Base-by-base conservation (phyloP, 2,888 invertebrate species). In the Hypsopygia costalis region DNA sequence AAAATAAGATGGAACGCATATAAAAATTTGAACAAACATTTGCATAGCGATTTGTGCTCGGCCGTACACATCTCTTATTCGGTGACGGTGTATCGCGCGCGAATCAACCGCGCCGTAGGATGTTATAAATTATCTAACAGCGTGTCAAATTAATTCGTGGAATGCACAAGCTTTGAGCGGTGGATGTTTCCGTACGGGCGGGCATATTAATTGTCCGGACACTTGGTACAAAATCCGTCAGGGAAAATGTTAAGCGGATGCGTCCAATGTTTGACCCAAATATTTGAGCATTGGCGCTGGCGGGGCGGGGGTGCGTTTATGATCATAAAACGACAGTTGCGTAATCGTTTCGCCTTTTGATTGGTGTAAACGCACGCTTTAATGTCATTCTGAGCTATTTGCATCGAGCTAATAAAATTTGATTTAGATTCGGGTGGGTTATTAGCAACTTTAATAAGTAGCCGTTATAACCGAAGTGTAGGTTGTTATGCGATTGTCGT, bases 71-170 rank as follows among this genome's bases (percentile, higher is more conserved):
- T 4, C 10, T 39, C 33, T 33, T 47, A 34, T 47, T 44, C 43
- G 10, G 44, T 40, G 41, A 34, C 40, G 48, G 39, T 50, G 47
- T 48, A 55, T 52, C 50, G 6, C 16, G 41, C 58, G 43, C 64
- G 67, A 65, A 74, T 76, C 72, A 69, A 51, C 56, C 60, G 58
- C 64, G 49, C 49, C 59, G 79, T 81, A 81, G 88, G 87, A 88
- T 81, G 89, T 87, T 75, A 87, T 89, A 88, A 89, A 89, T 89
- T 87, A 89, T 78, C 80, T 71, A 78, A 79, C 80, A 76, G 78
- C 83, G 74, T 80, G 82, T 87, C 87, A 89, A 87, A 89, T 89
- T 88, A 89, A 88, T 88, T 79, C 80, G 69, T 71, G 80, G 85
- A 89, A 88, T 86, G 80, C 73, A 62, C 62, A 53, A 58, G 55